Percentiles rank a stretch among this genome's conserved stretches.
phyloP scores from a whole-genome alignment of 2,797 vertebrate species.

The Rousettus madagascariensis region DNA sequence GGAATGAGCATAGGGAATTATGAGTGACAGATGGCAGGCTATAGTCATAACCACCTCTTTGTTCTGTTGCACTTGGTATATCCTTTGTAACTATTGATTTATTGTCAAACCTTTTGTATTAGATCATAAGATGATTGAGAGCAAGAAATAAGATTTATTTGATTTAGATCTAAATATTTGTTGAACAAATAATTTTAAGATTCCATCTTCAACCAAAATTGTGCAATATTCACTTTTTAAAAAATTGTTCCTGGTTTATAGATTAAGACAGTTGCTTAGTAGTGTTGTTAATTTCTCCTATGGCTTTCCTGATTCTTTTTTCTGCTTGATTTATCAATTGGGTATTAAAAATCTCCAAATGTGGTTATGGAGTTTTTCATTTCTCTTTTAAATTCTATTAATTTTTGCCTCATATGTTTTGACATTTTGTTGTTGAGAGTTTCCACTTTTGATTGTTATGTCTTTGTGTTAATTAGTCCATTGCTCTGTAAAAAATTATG shows the following conservation, averaged over 20 bases:
- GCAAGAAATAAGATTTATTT: neutral
- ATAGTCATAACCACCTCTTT: neutral
- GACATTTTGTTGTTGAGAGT: neutral
- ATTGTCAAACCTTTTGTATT: neutral
- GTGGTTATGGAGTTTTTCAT: neutral
- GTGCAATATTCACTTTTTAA: neutral
- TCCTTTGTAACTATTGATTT: neutral
- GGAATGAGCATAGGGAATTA: neutral
- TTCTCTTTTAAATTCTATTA: conserved; percentile 24
- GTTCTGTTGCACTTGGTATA: neutral
- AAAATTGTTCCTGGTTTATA: neutral
- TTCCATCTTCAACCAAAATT: neutral
- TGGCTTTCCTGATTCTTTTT: neutral
- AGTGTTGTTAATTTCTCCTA: neutral
- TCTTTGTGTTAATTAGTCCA: neutral
- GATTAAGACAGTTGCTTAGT: neutral
- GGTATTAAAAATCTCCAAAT: neutral
- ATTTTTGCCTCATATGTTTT: neutral
- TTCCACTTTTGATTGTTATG: neutral
- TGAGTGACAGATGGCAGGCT: neutral
- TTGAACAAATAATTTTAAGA: neutral
- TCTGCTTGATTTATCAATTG: neutral
- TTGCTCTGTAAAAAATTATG: neutral
- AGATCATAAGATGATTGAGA: neutral
- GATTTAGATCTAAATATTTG: neutral